phyloP scores from a whole-genome alignment of 2,888 invertebrate species.

The Antheraea yamamai region DNA sequence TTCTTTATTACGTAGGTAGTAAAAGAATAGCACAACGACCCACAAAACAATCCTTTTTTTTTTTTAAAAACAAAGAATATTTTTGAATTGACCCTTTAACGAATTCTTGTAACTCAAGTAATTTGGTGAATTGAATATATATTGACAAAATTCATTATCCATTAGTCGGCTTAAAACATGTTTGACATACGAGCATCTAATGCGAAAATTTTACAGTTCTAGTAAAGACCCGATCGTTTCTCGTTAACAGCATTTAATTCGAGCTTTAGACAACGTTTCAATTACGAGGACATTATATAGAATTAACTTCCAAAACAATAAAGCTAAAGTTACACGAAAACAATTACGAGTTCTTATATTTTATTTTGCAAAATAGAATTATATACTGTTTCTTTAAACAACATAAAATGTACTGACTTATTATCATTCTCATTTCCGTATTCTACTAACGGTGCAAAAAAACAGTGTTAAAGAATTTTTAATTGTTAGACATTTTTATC shows the following conservation, averaged over 20 bases:
- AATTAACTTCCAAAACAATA: slow-evolving; percentile 14
- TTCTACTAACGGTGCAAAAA: no score
- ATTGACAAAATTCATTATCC: no score
- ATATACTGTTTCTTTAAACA: background rate
- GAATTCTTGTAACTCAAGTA: background rate
- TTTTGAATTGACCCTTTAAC: background rate
- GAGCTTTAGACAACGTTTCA: slow-evolving; percentile 13
- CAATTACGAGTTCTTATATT: background rate
- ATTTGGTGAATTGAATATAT: background rate
- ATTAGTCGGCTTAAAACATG: background rate
- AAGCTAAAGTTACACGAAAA: slow-evolving; percentile 6
- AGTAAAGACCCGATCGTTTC: background rate
- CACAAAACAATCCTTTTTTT: background rate
- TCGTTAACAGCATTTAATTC: slow-evolving; percentile 11
- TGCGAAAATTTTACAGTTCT: background rate
- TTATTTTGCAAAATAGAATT: background rate
- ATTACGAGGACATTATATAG: slow-evolving; percentile 11
- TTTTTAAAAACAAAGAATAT: background rate
- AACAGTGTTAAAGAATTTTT: no score
- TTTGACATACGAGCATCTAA: background rate
- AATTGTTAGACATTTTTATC: no score
- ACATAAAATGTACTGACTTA: no score
- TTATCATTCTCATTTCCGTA: no score
- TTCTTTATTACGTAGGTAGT: no score
- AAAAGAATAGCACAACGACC: background rate